Conservation (phyloP, 2,888 invertebrate genomes). For the Allophyes oxyacanthae region DNA sequence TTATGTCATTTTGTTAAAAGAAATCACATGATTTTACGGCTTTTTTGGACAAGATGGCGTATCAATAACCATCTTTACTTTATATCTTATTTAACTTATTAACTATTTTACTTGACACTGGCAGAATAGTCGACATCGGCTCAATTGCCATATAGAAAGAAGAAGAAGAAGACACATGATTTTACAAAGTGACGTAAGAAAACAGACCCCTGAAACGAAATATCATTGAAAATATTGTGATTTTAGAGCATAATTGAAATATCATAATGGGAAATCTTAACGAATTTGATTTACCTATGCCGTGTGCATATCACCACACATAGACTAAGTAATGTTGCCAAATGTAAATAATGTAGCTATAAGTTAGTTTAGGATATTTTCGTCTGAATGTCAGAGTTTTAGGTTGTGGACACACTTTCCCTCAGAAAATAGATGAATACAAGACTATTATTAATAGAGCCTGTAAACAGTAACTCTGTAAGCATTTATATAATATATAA, state of each 20-base stretch:
- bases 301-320: constrained; percentile 84
- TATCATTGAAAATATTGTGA: constrained; percentile 83
- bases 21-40: neutral
- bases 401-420: constrained; percentile 73
- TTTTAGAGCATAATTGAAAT: constrained; percentile 75
- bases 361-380: constrained; percentile 62
- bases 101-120: too few species aligned
- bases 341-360: constrained; percentile 79
- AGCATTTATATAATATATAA: constrained; percentile 4
- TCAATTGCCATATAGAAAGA: too few species aligned
- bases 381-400: constrained; percentile 73
- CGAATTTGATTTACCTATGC: constrained; percentile 77
- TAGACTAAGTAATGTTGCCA: constrained; percentile 87
- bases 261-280: constrained; percentile 76
- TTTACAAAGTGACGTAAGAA: constrained; percentile 36
- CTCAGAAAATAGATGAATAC: constrained; percentile 4
- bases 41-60: too few species aligned
- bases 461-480: constrained; percentile 8
- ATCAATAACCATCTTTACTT: too few species aligned
- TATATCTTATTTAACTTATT: too few species aligned
- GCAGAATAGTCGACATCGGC: too few species aligned
- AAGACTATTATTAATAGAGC: constrained; percentile 12
- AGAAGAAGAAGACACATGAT: too few species aligned
- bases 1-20: constrained; percentile 34
- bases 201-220: constrained; percentile 57